Percentiles rank a stretch among this genome's conserved stretches.
Conservation (phyloP, 2,113 vertebrate genomes). For the Xiphorhynchus elegans region DNA sequence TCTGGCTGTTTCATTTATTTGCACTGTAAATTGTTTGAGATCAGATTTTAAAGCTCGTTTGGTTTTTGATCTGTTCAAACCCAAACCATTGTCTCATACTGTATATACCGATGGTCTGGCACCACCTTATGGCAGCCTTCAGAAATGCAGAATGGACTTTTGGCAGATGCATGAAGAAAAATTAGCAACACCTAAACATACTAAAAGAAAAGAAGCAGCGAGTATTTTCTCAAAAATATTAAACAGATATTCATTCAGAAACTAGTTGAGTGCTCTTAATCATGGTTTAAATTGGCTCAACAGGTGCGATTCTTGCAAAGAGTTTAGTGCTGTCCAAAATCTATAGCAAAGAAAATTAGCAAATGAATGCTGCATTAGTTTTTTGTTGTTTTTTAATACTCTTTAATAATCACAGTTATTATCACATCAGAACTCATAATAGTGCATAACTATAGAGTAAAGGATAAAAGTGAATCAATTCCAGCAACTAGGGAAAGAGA, state of each 20-base stretch:
- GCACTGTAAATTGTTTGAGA: constrained; percentile 62
- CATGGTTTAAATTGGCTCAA: neutral
- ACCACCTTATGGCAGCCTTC: constrained; percentile 75
- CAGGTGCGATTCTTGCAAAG: neutral
- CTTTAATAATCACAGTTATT: neutral
- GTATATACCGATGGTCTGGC: constrained; percentile 71
- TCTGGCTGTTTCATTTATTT: constrained; percentile 57
- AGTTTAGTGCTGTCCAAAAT: neutral
- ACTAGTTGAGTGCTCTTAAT: neutral
- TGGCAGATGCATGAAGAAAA: neutral
- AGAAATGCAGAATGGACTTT: constrained; percentile 61
- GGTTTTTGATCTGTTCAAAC: neutral
- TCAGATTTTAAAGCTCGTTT: constrained; percentile 39
- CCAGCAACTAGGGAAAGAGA: neutral
- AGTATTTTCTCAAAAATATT: neutral
- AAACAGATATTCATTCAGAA: neutral
- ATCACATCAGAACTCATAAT: neutral
- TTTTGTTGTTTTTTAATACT: neutral
- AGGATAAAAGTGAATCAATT: neutral
- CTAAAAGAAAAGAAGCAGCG: neutral
- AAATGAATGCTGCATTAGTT: neutral
- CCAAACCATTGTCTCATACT: constrained; percentile 23
- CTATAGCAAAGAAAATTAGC: neutral
- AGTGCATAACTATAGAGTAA: neutral
- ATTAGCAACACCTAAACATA: neutral